These are phyloP conservation scores for Ctenochaetus hawaiiensis DNA, from an alignment of 2,797 vertebrate species.

Conservation along the genomic window DNA sequence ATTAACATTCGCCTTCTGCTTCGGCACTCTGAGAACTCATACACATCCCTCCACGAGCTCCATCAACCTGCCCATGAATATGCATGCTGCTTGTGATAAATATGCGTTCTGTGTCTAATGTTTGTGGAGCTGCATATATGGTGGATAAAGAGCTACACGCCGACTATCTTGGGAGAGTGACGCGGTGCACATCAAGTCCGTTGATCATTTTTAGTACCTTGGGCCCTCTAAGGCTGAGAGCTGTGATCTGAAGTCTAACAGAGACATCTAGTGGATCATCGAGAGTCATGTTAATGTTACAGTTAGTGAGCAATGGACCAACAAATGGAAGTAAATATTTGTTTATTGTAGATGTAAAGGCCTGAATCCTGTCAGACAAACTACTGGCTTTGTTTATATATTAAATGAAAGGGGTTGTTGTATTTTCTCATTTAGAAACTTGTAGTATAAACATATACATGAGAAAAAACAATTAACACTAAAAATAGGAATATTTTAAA, in stretches of 20 bases:
- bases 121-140: constrained; percentile 73
- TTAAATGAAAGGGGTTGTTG: not conserved
- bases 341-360: not conserved
- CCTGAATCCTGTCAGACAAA: not conserved
- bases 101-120: constrained; percentile 72
- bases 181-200: constrained; percentile 57
- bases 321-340: no score
- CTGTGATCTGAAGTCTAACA: constrained; percentile 59
- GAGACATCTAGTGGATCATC: constrained; percentile 80
- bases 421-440: not conserved
- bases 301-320: not conserved
- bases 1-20: constrained; percentile 88
- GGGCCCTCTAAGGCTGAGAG: constrained; percentile 55
- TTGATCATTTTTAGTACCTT: constrained; percentile 57
- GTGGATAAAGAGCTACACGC: constrained; percentile 65
- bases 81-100: constrained; percentile 76
- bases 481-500: no score
- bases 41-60: constrained; percentile 80
- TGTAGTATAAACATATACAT: no score
- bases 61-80: constrained; percentile 85
- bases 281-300: not conserved
- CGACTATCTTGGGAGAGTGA: constrained; percentile 58
- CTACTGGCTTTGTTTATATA: not conserved
- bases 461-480: no score
- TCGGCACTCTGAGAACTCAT: constrained; percentile 79